A percentile compares a stretch with the other conserved stretches of the same genome.
Evolutionary conservation across 2,797 vertebrate genomes (phyloP).

Genomic region (Furcifer pardalis): DNA sequence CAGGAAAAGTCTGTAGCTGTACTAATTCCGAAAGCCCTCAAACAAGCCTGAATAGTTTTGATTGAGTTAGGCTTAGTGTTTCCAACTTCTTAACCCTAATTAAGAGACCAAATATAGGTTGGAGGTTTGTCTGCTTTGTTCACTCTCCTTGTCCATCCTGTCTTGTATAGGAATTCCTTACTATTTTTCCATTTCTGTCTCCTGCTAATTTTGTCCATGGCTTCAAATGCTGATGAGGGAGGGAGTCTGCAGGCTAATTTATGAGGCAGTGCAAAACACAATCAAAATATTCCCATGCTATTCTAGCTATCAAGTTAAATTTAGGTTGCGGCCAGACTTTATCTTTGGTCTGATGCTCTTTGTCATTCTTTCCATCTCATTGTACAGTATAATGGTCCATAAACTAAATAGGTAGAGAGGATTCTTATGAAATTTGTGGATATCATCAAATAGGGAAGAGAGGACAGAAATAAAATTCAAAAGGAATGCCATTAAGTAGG

Average conservation of each 20-base stretch:
- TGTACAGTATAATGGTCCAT: not conserved
- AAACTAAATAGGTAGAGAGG: not conserved
- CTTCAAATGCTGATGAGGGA: not conserved
- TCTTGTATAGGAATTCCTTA: not conserved
- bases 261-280: not conserved
- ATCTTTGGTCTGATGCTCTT: not conserved
- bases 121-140: not conserved
- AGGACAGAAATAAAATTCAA: not conserved
- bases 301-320: not conserved
- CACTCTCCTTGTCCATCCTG: too few relatives aligned
- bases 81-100: not conserved
- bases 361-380: not conserved
- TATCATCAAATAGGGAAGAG: not conserved
- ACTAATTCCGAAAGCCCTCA: too few relatives aligned
- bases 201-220: not conserved
- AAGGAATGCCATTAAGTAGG: not conserved
- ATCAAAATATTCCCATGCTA: not conserved
- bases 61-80: not conserved
- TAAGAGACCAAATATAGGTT: not conserved
- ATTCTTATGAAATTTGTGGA: not conserved
- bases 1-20: not conserved
- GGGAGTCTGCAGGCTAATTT: not conserved
- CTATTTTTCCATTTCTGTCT: not conserved
- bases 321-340: not conserved
- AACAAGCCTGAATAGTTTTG: not conserved